Percentiles rank a stretch among this genome's conserved stretches.
These are phyloP conservation scores for Eurytoma californica DNA, from an alignment of 2,888 invertebrate genomes.

Conservation along the genomic window DNA sequence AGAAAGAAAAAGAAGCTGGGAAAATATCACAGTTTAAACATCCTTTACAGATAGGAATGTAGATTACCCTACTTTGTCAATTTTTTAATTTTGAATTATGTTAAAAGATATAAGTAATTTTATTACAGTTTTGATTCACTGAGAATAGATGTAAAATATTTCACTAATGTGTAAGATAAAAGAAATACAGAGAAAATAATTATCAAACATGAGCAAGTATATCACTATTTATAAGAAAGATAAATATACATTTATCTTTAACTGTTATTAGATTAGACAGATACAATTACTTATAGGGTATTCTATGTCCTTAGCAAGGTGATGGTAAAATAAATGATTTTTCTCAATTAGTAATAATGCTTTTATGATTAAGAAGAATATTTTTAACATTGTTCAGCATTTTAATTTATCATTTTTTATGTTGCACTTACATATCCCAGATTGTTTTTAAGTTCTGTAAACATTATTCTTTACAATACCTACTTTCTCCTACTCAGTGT, in stretches of 20 bases:
- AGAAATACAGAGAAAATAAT: background rate
- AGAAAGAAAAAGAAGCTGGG: constrained; percentile 44
- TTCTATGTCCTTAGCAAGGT: constrained; percentile 23
- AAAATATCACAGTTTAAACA: background rate
- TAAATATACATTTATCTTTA: background rate
- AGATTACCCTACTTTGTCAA: constrained; percentile 4
- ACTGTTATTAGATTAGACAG: background rate
- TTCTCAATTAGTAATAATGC: background rate
- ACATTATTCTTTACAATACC: background rate
- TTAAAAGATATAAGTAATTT: too few relatives aligned
- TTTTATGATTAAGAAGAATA: background rate
- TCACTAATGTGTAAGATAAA: too few relatives aligned
- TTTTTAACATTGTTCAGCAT: background rate
- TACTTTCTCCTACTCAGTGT: constrained; percentile 33
- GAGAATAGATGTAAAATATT: too few relatives aligned
- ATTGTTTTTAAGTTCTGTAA: constrained; percentile 33
- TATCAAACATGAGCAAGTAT: background rate
- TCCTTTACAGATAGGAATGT: background rate
- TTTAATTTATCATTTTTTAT: background rate
- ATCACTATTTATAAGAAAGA: too few relatives aligned
- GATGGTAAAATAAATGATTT: constrained; percentile 19
- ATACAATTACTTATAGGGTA: constrained; percentile 5
- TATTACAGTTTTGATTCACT: too few relatives aligned
- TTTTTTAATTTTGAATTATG: too few relatives aligned
- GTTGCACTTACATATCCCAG: constrained; percentile 8